These are phyloP conservation scores for Apis dorsata DNA, from an alignment of 1,140 invertebrate species.

Conservation along the genomic window DNA sequence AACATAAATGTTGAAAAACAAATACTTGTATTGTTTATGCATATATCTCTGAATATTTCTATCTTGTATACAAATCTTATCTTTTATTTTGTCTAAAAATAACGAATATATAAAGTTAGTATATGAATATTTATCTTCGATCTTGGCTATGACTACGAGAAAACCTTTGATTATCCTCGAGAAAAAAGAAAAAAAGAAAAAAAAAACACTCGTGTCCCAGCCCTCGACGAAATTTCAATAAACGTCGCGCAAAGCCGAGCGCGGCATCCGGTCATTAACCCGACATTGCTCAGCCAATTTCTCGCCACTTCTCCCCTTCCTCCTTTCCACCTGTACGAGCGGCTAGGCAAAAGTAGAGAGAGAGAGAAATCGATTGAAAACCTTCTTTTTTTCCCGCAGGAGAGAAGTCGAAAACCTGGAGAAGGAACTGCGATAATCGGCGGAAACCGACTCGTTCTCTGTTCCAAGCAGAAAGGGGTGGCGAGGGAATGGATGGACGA, in stretches of 20 bases:
- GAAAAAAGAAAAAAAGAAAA: too few relatives aligned
- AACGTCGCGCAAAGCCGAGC: conserved; percentile 22
- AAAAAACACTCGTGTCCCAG: not conserved
- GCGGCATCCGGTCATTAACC: conserved; percentile 30
- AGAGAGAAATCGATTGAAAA: not conserved
- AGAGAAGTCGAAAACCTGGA: conserved; percentile 38
- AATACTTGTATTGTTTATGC: too few relatives aligned
- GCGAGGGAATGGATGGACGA: conserved; percentile 4
- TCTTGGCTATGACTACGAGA: too few relatives aligned
- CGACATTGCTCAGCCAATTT: conserved; percentile 43
- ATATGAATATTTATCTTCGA: too few relatives aligned
- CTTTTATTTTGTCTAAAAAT: too few relatives aligned
- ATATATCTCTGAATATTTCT: too few relatives aligned
- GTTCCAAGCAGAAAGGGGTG: not conserved
- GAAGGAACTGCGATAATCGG: conserved; percentile 39
- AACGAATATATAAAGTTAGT: too few relatives aligned
- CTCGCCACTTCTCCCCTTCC: conserved; percentile 23
- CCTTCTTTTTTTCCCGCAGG: conserved; percentile 33
- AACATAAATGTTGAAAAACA: too few relatives aligned
- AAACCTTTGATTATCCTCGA: not conserved
- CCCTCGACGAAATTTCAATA: conserved; percentile 31
- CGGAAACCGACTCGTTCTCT: not conserved
- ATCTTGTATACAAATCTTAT: too few relatives aligned
- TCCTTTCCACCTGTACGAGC: not conserved
- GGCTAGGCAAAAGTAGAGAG: too few relatives aligned